Base-by-base conservation (phyloP, 2,888 invertebrate genomes). In the Ochropleura plecta region DNA sequence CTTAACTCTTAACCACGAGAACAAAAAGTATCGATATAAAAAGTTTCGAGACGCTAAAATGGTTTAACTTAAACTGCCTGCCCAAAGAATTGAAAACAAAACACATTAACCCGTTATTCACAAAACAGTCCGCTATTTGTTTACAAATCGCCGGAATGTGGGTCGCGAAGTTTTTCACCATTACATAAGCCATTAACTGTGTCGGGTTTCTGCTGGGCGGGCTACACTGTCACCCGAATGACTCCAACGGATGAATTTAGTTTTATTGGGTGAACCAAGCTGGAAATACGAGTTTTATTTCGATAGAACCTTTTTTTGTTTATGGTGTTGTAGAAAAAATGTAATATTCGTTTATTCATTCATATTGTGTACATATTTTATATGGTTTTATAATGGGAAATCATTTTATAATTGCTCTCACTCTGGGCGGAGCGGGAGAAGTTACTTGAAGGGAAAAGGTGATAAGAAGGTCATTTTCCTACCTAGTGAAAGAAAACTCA, bases 171-270 rank as follows among this genome's bases (percentile, higher is more conserved):
- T 73, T 65, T 71, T 79, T 71, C 70, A 42, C 30, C 62, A 72
- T 79, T 75, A 75, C 64, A 71, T 70, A 66, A 57, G 53, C 75
- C 73, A 82, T 82, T 82, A 63, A 63, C 62, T 62, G 46, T 44
- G 67, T 46, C 78, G 70, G 72, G 76, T 64, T 76, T 76, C 68
- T 55, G 53, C 70, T 62, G 68, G 48, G 49, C 42, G 53, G 65
- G 44, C 49, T 53, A 59, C 63, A 70, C 30, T 62, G 60, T 46
- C 40, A 9, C 63, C 63, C 30, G n/a, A 75, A 55, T 51, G 71
- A 73, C 59, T 46, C 44, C 10, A 30, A 59, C 62, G 51, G 53
- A 67, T 49, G 51, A 66, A 74, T 79, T 79, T 67, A 59, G 42
- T 66, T 74, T 70, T 62, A 69, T 60, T 70, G 62, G 66, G 55